These are phyloP conservation scores for Aplysia californica DNA, from an alignment of 1,140 invertebrate genomes.

Conservation along the genomic window DNA sequence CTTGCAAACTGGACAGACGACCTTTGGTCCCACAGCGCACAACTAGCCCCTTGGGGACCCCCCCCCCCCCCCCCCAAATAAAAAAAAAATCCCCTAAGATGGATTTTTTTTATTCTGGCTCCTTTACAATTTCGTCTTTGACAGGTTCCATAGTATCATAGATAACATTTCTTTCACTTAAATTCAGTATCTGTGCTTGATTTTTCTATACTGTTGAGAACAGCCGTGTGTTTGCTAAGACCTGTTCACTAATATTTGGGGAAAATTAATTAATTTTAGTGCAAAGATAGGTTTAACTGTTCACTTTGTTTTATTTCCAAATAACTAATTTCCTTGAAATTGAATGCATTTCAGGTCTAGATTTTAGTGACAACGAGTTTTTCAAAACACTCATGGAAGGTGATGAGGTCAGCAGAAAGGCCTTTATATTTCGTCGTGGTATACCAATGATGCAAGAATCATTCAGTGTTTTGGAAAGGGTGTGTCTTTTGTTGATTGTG, in stretches of 20 bases:
- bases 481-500: too few species aligned
- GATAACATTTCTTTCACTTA: too few species aligned
- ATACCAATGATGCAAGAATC: constrained; percentile 82
- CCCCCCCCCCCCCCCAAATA: too few species aligned
- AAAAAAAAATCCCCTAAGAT: too few species aligned
- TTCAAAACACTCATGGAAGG: constrained; percentile 52
- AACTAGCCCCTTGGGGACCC: too few species aligned
- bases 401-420: constrained; percentile 84
- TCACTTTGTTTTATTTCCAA: neutral
- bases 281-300: neutral
- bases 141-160: too few species aligned
- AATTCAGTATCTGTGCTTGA: too few species aligned
- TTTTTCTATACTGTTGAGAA: neutral
- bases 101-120: too few species aligned
- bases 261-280: neutral
- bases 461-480: constrained; percentile 83
- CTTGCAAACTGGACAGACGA: too few species aligned
- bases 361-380: constrained; percentile 45
- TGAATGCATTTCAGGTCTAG: constrained; percentile 45
- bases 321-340: neutral
- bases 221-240: neutral
- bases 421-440: constrained; percentile 74
- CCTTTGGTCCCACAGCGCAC: too few species aligned
- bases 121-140: too few species aligned
- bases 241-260: neutral